Evolutionary conservation across 2,888 invertebrate species (phyloP), one percentile per base, ranked within the genome.

Genomic region (Pyralis farinalis): DNA sequence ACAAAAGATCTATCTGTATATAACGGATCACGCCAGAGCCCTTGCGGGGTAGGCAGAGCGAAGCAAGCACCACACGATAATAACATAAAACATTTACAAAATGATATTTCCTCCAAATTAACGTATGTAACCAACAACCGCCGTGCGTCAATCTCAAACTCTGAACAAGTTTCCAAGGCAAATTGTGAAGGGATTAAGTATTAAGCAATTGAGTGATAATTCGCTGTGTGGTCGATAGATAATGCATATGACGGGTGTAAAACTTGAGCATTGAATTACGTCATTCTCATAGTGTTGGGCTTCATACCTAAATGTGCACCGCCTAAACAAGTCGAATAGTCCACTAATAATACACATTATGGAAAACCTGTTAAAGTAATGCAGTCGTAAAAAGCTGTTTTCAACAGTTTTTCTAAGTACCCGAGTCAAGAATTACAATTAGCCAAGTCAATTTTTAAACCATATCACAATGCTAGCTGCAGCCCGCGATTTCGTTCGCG

Each of bases 121-220:
- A 38, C 34, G 38, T 37, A 12, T 37, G 28, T 37, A 21, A 30
- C 30, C 11, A 25, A 25, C 7, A 25, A 4, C 7, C 25, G 1
- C 48, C 54, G 37, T 40, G 29, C 40, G 27, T 58, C 53, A 58
- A 42, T 60, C 49, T 63, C 45, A 53, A 63, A 63, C 66, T 62
- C 65, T 58, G 52, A 55, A 55, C 67, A 56, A 49, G 60, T 64
- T 69, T 63, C 59, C 77, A 77, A 79, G 76, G 79, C 68, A 65
- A 77, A 62, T 75, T 73, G 79, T 79, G 74, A 77, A 77, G 69
- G 79, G 71, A 58, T 66, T 58, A 57, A 58, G 42, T 44, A 51
- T 53, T 57, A 51, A 55, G 50, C 49, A 56, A 56, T 54, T 56
- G 44, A 53, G 49, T 50, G 58, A 63, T 66, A n/a, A n/a, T n/a